Evolutionary conservation across 2,888 invertebrate species (phyloP), one percentile per base, ranked within the genome.

Genomic region (Metallyticus violacea): DNA sequence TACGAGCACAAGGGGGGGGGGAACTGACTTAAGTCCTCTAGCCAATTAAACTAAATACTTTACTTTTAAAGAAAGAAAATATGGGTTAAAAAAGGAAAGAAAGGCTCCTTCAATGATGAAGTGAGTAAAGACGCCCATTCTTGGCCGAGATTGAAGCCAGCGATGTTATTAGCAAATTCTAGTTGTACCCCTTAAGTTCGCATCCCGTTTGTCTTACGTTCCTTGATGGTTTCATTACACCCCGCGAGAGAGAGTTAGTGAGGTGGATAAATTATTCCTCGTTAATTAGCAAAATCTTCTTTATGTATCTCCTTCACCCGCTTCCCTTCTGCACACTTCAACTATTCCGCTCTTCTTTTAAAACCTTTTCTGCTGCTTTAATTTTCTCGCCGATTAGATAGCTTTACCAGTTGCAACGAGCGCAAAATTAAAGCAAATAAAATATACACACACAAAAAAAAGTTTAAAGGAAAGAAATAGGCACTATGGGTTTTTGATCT

Each of bases 321-420:
- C 27, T 80, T 15, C 80, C 85, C 78, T 77, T 79, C 76, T 79
- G 29, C 79, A 28, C 27, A 62, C 81, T 81, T 62, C 78, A 40
- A 22, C 79, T 86, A 78, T 81, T 82, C 79, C 81, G 29, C 88
- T 78, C 81, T 82, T 76, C 80, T 81, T 83, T 81, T 77, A 81
- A 78, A 77, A 28, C 81, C 29, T 77, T 30, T 85, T 87, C 87
- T 82, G 62, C 79, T 85, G 85, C 86, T 85, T 86, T 81, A 81
- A 85, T 81, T 87, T 87, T 87, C 86, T 87, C 86, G 86, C 81
- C 87, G 87, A 86, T 86, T 87, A 86, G 87, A 85, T 85, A 86
- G 86, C 84, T 82, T 81, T 84, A 85, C 78, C 80, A 78, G 81
- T 76, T 78, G 77, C 62, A 79, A 83, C 62, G 29, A 79, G 86